These are phyloP conservation scores for Chloroclysta siterata DNA, from an alignment of 2,888 invertebrate species.

Conservation along the genomic window DNA sequence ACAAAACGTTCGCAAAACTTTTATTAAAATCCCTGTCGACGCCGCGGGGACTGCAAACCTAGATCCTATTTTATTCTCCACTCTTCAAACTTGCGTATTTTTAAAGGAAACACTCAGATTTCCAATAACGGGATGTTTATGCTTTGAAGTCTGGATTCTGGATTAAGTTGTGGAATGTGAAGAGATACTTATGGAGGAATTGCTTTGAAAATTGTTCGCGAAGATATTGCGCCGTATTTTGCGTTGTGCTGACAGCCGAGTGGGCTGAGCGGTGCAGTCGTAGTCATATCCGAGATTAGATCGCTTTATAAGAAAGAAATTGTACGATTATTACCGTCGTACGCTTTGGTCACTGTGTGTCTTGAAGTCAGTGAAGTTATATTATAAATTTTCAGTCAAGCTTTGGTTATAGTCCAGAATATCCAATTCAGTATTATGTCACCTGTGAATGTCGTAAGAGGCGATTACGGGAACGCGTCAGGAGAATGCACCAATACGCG, in stretches of 20 bases:
- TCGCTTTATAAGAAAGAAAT: conserved; percentile 7
- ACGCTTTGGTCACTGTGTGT: not conserved
- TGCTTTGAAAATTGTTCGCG: conserved; percentile 19
- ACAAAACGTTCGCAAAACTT: conserved; percentile 29
- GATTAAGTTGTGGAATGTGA: conserved; percentile 40
- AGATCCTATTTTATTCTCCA: conserved; percentile 65
- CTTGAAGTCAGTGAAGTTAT: not conserved
- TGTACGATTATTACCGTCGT: not conserved
- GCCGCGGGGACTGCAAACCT: conserved; percentile 57
- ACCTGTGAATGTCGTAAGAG: too few relatives aligned
- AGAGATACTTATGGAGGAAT: conserved; percentile 22
- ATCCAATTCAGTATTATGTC: too few relatives aligned
- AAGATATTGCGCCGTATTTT: conserved; percentile 23
- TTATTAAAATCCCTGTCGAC: conserved; percentile 22
- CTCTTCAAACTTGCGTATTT: conserved; percentile 42
- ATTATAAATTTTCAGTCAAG: too few relatives aligned
- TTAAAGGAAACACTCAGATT: conserved; percentile 58
- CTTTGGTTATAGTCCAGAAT: too few relatives aligned
- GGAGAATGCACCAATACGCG: too few relatives aligned
- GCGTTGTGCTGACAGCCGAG: conserved; percentile 16
- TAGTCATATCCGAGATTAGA: conserved; percentile 13
- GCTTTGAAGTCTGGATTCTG: conserved; percentile 45
- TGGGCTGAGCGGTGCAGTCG: conserved; percentile 8
- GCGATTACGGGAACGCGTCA: too few relatives aligned
- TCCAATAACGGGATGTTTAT: conserved; percentile 52